Evolutionary conservation across 2,113 vertebrate species (phyloP).

Genomic region (Sinocyclocheilus anophthalmus): DNA sequence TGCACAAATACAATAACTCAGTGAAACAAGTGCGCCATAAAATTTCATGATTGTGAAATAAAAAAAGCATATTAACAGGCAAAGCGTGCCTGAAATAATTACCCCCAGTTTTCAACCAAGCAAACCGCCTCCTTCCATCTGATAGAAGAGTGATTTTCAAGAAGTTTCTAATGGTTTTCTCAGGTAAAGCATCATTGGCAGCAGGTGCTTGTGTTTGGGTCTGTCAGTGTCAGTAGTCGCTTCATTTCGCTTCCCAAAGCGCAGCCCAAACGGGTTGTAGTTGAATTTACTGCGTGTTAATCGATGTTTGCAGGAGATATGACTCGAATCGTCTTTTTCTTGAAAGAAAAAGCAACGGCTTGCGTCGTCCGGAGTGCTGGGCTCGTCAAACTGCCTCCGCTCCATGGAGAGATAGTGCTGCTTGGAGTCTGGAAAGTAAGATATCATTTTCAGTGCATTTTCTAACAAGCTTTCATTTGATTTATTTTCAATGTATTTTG

Average conservation of each 20-base stretch:
- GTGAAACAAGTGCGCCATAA: background rate
- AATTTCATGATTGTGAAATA: background rate
- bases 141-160: conserved; percentile 48
- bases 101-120: conserved; percentile 21
- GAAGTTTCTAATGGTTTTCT: conserved; percentile 57
- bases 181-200: conserved; percentile 61
- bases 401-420: conserved; percentile 24
- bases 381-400: conserved; percentile 36
- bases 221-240: conserved; percentile 36
- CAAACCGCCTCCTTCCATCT: background rate
- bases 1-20: conserved; percentile 22
- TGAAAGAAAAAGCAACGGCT: conserved; percentile 72
- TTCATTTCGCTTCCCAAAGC: conserved; percentile 75
- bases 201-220: conserved; percentile 47
- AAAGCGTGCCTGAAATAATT: conserved; percentile 7
- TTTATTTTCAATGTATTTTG: background rate
- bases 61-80: conserved; percentile 4
- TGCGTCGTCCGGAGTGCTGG: conserved; percentile 58
- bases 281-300: conserved; percentile 75
- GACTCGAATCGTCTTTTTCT: conserved; percentile 65
- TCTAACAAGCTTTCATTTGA: background rate
- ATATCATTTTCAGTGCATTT: background rate
- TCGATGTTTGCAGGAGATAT: conserved; percentile 73
- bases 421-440: conserved; percentile 48
- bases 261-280: conserved; percentile 78